Evolutionary conservation across 1,140 invertebrate genomes (phyloP).

Genomic region (Caerostris darwini): DNA sequence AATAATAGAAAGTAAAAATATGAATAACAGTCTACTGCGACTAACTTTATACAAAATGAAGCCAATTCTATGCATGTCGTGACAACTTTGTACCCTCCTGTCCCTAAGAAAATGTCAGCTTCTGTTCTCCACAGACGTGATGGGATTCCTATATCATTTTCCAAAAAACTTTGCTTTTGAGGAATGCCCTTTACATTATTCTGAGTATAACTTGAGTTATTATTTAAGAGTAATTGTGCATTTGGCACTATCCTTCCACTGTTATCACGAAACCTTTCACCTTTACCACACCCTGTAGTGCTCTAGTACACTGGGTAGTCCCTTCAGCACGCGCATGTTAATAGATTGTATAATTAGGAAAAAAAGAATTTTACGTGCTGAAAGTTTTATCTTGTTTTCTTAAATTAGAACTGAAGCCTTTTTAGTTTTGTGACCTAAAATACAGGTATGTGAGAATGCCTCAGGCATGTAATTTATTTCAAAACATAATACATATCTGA

Average conservation of each 20-base stretch:
- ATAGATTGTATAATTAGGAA: neutral
- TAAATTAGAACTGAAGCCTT: neutral
- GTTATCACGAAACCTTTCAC: neutral
- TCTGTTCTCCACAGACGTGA: neutral
- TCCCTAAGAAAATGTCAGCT: neutral
- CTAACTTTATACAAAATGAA: too few relatives aligned
- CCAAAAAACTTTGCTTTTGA: neutral
- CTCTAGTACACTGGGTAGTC: neutral
- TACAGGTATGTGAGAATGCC: neutral
- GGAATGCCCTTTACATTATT: neutral
- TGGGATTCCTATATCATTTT: conserved; percentile 3
- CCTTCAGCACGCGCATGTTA: neutral
- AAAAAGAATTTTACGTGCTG: neutral
- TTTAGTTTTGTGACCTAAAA: neutral
- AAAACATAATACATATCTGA: too few relatives aligned
- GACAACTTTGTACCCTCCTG: neutral
- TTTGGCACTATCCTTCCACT: neutral
- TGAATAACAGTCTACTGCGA: too few relatives aligned
- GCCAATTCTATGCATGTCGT: neutral
- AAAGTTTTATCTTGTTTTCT: neutral
- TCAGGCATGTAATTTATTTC: too few relatives aligned
- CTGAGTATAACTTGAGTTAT: neutral
- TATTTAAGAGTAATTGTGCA: neutral
- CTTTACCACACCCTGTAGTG: neutral
- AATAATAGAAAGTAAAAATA: too few relatives aligned